Base-by-base conservation (phyloP, 2,797 vertebrate genomes). In the Distichodus sexfasciatus region DNA sequence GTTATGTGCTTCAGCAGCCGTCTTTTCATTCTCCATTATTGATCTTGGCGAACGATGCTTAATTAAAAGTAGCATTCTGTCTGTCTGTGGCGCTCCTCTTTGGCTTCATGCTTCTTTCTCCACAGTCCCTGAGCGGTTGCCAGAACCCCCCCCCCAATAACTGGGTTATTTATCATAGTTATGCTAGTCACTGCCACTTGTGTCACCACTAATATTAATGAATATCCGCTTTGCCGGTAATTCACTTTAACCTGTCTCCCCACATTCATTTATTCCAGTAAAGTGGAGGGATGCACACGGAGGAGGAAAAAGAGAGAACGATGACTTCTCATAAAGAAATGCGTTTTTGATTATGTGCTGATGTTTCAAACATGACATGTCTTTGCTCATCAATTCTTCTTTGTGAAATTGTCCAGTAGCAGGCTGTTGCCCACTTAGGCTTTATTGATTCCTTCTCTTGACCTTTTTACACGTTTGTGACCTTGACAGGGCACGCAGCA, bases 401-500 rank as follows among this genome's bases (percentile, higher is more conserved):
- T n/a, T n/a, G n/a, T n/a, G n/a, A n/a, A n/a, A n/a, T n/a, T n/a
- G 40, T 41, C 14, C 14, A 41, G n/a, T 9, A 11, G 36, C 36
- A 40, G 10, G 3, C 2, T 14, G 10, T 21, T 51, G 24, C n/a
- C 8, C 2, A 24, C 11, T 17, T 10, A 15, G 8, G 35, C 28
- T 54, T 43, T 43, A 7, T 43, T n/a, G n/a, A 43, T 43, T 54
- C 17, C 29, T 8, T 60, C 1, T 41, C 23, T 7, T 10, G 44
- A 33, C 53, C 26, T 41, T 53, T 7, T 35, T 9, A 29, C 14
- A 17, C 65, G n/a, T 67, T 8, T 19, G 7, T 53, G 44, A 51
- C 47, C 60, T 74, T 26, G 63, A 0, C 82, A 98, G 96, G 78
- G 81, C 85, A 54, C 91, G 90, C 66, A 92, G 77, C 26, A 88